These are phyloP conservation scores for Otolemur crassicaudatus DNA, from an alignment of 2,797 vertebrate genomes.

Conservation along the genomic window DNA sequence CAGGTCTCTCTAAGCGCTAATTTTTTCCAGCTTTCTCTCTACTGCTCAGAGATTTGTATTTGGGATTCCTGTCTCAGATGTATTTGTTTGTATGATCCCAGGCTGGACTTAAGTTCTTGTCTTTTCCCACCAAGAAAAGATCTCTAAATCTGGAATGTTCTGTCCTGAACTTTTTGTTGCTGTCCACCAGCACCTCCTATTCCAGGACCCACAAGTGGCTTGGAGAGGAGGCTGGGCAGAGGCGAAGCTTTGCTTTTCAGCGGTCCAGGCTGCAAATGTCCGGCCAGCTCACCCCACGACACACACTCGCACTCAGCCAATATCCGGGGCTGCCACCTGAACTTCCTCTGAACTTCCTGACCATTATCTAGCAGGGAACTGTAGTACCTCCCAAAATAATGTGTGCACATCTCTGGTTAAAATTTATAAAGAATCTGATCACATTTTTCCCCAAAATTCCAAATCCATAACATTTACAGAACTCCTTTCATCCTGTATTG, in stretches of 20 bases:
- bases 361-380: background rate
- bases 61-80: slow-evolving; percentile 67
- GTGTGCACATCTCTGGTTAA: background rate
- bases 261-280: background rate
- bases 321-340: background rate
- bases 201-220: slow-evolving; percentile 8
- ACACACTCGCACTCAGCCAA: background rate
- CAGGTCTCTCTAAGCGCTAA: slow-evolving; percentile 52
- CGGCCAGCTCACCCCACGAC: background rate
- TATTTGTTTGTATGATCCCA: slow-evolving; percentile 50
- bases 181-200: slow-evolving; percentile 54
- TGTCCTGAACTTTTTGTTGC: slow-evolving; percentile 46
- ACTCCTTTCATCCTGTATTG: slow-evolving; percentile 57
- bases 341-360: background rate
- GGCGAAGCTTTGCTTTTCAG: background rate
- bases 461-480: slow-evolving; percentile 62
- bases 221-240: background rate
- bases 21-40: slow-evolving; percentile 67
- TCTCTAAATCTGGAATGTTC: slow-evolving; percentile 61
- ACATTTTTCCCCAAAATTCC: slow-evolving; percentile 60
- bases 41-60: slow-evolving; percentile 60
- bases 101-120: slow-evolving; percentile 64
- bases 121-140: slow-evolving; percentile 63
- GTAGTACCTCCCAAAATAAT: slow-evolving; percentile 16
- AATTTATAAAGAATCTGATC: slow-evolving; percentile 47